Evolutionary conservation across 2,797 vertebrate species (phyloP).

Genomic region (Euthynnus affinis): DNA sequence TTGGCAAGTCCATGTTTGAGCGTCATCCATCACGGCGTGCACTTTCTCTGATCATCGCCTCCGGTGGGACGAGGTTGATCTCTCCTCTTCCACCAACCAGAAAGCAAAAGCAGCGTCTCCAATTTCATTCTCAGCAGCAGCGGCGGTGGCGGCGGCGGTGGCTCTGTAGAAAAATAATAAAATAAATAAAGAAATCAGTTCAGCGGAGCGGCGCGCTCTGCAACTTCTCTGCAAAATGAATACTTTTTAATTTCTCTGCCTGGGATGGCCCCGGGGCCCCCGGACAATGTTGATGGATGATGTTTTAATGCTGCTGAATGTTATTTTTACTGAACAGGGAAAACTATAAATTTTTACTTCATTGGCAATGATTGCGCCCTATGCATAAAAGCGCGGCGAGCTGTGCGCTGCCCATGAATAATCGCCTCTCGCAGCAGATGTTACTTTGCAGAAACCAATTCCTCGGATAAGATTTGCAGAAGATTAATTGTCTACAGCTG

Average conservation of each 20-base stretch:
- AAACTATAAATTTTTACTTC: constrained; percentile 99
- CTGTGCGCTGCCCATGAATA: constrained; percentile 93
- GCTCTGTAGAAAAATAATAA: constrained; percentile 52
- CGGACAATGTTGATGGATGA: constrained; percentile 99
- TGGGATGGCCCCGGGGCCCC: constrained; percentile 88
- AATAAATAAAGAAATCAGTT: constrained; percentile 66
- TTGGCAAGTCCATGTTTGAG: constrained; percentile 61
- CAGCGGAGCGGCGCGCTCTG: constrained; percentile 87
- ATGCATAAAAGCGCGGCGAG: constrained; percentile 92
- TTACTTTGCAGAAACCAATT: constrained; percentile 97
- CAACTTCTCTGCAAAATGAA: constrained; percentile 95
- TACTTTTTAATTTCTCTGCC: constrained; percentile 96
- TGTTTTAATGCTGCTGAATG: constrained; percentile 99
- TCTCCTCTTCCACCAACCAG: constrained; percentile 71
- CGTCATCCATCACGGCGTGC: constrained; percentile 68
- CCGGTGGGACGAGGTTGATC: constrained; percentile 82
- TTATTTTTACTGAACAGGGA: constrained; percentile 99
- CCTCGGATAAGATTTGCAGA: constrained; percentile 97
- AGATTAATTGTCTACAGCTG: constrained; percentile 99
- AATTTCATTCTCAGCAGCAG: constrained; percentile 82
- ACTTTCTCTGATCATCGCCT: constrained; percentile 73
- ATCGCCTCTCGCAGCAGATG: constrained; percentile 96
- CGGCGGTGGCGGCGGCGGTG: too few species aligned
- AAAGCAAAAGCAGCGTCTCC: constrained; percentile 82
- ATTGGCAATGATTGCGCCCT: constrained; percentile 96